Evolutionary conservation across 1,140 invertebrate genomes (phyloP).

Genomic region (Reticulitermes speratus): DNA sequence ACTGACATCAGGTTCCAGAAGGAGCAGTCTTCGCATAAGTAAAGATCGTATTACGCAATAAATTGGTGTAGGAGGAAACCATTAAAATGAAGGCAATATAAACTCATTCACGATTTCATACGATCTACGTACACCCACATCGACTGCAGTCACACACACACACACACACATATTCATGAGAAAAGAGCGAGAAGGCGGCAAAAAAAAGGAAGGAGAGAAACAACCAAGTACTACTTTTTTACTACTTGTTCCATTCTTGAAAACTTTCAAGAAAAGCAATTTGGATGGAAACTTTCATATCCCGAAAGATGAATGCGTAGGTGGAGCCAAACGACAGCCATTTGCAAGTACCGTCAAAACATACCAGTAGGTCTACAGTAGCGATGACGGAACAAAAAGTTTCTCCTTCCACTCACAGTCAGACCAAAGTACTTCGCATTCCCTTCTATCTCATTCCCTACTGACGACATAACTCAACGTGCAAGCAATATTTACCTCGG

Average conservation of each 20-base stretch:
- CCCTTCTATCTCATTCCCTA: neutral
- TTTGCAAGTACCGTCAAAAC: too few relatives aligned
- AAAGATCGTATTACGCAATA: too few relatives aligned
- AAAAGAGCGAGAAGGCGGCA: slow-evolving; percentile 26
- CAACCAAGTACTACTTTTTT: slow-evolving; percentile 51
- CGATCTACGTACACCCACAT: too few relatives aligned
- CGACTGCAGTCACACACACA: too few relatives aligned
- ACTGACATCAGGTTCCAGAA: too few relatives aligned
- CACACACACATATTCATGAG: neutral
- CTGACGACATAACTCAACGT: neutral
- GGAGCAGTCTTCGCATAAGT: too few relatives aligned
- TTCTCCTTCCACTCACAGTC: neutral
- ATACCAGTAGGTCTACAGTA: too few relatives aligned
- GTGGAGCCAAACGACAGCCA: neutral
- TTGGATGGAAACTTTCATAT: neutral
- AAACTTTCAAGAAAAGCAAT: neutral
- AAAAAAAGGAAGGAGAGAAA: slow-evolving; percentile 45
- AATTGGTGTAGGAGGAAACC: too few relatives aligned
- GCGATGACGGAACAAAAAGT: neutral
- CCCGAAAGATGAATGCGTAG: neutral
- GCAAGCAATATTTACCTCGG: neutral
- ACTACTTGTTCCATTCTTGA: slow-evolving; percentile 40
- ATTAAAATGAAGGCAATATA: too few relatives aligned
- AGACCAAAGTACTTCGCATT: neutral
- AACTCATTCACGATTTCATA: too few relatives aligned